A percentile compares a stretch with the other conserved stretches of the same genome.
phyloP scores from a whole-genome alignment of 2,797 vertebrate species.

The Dicrostonyx torquatus region DNA sequence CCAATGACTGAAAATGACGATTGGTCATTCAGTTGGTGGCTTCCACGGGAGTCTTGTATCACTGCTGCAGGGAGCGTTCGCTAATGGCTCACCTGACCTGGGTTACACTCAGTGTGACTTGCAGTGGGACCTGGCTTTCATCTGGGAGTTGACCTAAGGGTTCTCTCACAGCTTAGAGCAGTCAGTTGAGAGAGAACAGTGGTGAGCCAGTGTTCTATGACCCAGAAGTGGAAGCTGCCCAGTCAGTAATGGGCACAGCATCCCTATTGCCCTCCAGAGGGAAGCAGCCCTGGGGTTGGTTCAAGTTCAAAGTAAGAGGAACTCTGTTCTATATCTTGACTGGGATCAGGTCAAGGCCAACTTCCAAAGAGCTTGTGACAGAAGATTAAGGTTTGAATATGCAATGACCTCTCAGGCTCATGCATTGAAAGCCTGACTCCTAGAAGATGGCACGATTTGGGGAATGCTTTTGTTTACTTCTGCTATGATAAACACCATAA shows the following conservation, averaged over 20 bases:
- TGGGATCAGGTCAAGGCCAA: too few relatives aligned
- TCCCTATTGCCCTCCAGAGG: too few relatives aligned
- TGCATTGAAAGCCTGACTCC: not conserved
- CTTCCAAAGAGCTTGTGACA: too few relatives aligned
- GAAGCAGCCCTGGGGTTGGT: too few relatives aligned
- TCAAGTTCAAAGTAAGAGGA: too few relatives aligned
- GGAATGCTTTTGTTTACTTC: not conserved
- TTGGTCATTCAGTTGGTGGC: rapidly evolving
- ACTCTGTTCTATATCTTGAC: too few relatives aligned
- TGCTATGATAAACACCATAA: not conserved
- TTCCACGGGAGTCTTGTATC: not conserved
- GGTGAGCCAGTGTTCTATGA: too few relatives aligned
- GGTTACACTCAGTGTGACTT: not conserved
- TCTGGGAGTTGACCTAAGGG: too few relatives aligned
- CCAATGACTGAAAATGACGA: not conserved
- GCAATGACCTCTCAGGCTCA: not conserved
- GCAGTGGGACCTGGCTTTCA: too few relatives aligned
- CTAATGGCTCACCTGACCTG: not conserved
- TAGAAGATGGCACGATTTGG: not conserved
- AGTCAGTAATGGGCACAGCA: too few relatives aligned
- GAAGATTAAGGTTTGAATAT: too few relatives aligned
- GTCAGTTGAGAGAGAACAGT: not conserved
- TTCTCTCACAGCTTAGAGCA: not conserved
- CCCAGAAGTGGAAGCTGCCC: not conserved
- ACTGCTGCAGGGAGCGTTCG: not conserved